Base-by-base conservation (phyloP, 1,140 invertebrate species). In the Ruditapes philippinarum region DNA sequence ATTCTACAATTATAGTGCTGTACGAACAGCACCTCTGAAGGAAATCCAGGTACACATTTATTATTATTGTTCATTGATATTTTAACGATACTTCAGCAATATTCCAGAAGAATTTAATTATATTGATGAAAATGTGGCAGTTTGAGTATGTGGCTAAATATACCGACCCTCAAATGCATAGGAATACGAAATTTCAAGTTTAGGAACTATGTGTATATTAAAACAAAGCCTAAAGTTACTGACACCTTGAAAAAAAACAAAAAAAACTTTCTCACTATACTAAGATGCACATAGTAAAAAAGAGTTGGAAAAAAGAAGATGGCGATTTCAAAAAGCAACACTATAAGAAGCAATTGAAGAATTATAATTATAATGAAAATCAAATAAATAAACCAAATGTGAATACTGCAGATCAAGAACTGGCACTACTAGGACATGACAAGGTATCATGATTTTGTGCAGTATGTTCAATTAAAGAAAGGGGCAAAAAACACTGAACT, bases 311-410 rank as follows among this genome's bases (percentile, higher is more conserved):
- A 36, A 42, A 31, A 19, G 33, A 31, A 9, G 36, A 11, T 31
- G 65, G 73, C 65, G 81, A 70, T 28, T 84, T 45, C 38, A n/a
- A 14, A n/a, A 84, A 84, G 51, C 81, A 84, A 73, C 70, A 65
- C 28, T 70, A 84, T 51, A 45, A 70, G n/a, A 84, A 70, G 51
- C 25, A 33, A n/a, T 40, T 62, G 17, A 70, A 65, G 31, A 84
- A 84, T 51, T 12, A 84, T 70, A 73, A n/a, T n/a, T n/a, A 33
- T 14, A 7, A n/a, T 73, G 49, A 49, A 14, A 74, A 49, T 22
- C 73, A 12, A 31, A 70, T 17, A 42, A 22, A 12, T 3, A 22
- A 49, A n/a, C 14, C 60, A 42, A 70, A 11, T 12, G n/a, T 4
- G 22, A 68, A 45, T 51, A 31, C 31, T 7, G 81, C 42, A 7